phyloP scores from a whole-genome alignment of 1,140 invertebrate genomes.

The Anagrus nilaparvatae region DNA sequence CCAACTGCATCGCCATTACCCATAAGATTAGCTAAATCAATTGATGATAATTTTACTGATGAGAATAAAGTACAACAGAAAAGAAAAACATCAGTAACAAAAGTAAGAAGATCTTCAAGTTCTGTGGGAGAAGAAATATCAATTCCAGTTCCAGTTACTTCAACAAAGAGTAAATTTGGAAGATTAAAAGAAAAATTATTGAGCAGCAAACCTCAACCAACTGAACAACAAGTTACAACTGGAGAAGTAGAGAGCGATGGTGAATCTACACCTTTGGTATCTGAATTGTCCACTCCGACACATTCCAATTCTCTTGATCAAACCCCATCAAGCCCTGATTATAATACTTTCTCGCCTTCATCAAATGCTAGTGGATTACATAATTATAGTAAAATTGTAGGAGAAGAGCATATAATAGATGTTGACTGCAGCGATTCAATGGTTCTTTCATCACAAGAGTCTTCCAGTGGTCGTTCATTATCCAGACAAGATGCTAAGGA shows the following conservation, averaged over 20 bases:
- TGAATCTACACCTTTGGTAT: conserved; percentile 53
- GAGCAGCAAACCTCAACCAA: conserved; percentile 28
- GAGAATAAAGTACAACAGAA: too few species aligned
- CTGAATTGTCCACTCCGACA: conserved; percentile 36
- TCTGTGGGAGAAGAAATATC: conserved; percentile 20
- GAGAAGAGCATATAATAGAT: conserved; percentile 19
- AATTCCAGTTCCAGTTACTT: conserved; percentile 16
- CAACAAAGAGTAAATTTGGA: conserved; percentile 33
- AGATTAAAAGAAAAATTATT: conserved; percentile 39
- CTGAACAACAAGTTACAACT: too few species aligned
- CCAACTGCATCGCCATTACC: conserved; percentile 29
- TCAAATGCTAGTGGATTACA: too few species aligned
- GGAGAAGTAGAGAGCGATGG: conserved; percentile 43
- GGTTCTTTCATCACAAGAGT: conserved; percentile 23
- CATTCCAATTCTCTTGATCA: conserved; percentile 28
- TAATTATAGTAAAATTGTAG: too few species aligned
- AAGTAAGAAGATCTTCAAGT: conserved; percentile 13
- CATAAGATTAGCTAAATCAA: conserved; percentile 28
- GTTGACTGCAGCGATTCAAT: conserved; percentile 19
- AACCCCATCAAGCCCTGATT: too few species aligned
- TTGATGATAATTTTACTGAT: conserved; percentile 28
- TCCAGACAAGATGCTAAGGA: conserved; percentile 25
- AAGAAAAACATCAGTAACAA: too few species aligned
- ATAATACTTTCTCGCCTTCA: too few species aligned
- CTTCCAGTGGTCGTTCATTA: conserved; percentile 13